Evolutionary conservation across 2,113 vertebrate genomes (phyloP), one percentile per base, ranked within the genome.

Genomic region (Panurus biarmicus): DNA sequence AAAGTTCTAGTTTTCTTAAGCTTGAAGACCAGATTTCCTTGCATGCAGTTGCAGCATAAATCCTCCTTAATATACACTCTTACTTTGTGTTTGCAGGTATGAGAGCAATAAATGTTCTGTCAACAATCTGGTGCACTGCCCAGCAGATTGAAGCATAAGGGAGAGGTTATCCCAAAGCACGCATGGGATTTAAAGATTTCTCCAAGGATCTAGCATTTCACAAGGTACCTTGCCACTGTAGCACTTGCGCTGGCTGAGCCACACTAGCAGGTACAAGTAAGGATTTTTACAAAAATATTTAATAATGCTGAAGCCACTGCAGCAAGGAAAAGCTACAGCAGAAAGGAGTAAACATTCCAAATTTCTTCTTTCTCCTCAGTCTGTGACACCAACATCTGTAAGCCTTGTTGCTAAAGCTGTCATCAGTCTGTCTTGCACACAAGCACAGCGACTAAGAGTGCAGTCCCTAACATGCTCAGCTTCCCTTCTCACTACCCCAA

Each of bases 371-470:
- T 56, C 42, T 87, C 51, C 47, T 78, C 51, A 19, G 29, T 36
- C 47, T 56, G 69, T 12, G 33, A 58, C 20, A 28, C 20, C 38
- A 76, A 23, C 35, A 47, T 25, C 9, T 10, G 33, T 33, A 12
- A 35, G 38, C 48, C 38, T 79, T 67, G 48, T 10, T 58, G 25
- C 38, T 35, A 58, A 77, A 51, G 5, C 14, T 57, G 62, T 16
- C 51, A 25, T 50, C 44, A 48, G 35, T 29, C 38, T 24, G 22
- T 20, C 57, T 75, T 64, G 44, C 75, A 42, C 11, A 5, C 35
- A 40, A 79, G 71, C 56, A 78, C 47, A 64, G 11, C 0, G 0
- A 38, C 51, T 31, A 50, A 23, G 38, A 29, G 9, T 3, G 2
- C 48, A 42, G 44, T 10, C 28, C 36, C 23, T n/a, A 61, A 53